Percentiles rank a stretch among this genome's conserved stretches.
Conservation (phyloP, 1,140 invertebrate genomes). For the Philotrypesis tridentata region DNA sequence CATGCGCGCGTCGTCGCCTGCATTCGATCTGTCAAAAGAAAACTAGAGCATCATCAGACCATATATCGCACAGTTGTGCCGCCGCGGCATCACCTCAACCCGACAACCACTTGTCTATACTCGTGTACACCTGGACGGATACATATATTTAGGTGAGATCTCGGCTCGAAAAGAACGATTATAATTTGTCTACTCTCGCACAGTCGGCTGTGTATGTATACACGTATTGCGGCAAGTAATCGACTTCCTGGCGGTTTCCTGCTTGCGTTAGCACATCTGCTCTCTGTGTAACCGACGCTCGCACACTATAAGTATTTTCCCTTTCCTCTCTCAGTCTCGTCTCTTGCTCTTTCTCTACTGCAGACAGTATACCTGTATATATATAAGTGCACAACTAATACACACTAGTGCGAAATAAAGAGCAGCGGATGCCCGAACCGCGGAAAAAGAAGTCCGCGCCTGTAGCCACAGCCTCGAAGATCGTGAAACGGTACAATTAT, state of each 20-base stretch:
- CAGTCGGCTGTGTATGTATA: background rate
- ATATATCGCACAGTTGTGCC: background rate
- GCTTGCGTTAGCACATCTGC: background rate
- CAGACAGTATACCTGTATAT: background rate
- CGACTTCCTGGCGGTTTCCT: too few species aligned
- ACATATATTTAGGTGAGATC: background rate
- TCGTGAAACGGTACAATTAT: constrained; percentile 56
- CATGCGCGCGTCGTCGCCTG: background rate
- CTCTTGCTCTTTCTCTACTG: too few species aligned
- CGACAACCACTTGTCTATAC: background rate
- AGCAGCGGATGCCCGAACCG: constrained; percentile 32
- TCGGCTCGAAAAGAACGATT: background rate
- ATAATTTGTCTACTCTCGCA: background rate
- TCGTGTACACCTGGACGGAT: too few species aligned
- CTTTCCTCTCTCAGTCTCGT: too few species aligned
- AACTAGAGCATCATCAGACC: background rate
- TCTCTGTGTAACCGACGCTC: background rate
- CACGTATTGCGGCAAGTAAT: background rate
- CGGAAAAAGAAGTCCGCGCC: constrained; percentile 49
- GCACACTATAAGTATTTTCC: too few species aligned
- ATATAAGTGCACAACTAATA: too few species aligned
- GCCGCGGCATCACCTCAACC: background rate
- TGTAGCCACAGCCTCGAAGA: constrained; percentile 51
- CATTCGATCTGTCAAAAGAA: background rate
- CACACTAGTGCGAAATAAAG: background rate